Conservation (phyloP, 2,113 vertebrate genomes). For the Rhodinocichla rosea region DNA sequence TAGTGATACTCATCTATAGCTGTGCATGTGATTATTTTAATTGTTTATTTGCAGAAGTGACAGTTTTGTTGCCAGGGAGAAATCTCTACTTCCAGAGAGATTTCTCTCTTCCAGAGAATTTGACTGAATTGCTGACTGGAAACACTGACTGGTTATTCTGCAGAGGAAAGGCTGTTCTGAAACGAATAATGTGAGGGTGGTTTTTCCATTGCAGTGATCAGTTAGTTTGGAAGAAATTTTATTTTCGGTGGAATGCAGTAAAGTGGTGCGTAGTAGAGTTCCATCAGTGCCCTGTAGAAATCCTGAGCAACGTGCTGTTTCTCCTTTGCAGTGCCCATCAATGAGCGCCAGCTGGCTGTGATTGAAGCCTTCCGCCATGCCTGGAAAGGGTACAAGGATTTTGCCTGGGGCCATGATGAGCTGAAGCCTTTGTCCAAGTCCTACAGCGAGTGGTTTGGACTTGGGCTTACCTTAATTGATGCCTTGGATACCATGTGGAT, state of each 20-base stretch:
- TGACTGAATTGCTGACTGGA: background rate
- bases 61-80: background rate
- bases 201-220: background rate
- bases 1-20: background rate
- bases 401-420: constrained; percentile 95
- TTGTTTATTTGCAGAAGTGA: background rate
- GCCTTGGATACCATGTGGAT: constrained; percentile 99
- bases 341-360: constrained; percentile 78
- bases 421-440: constrained; percentile 92
- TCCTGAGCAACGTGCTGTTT: background rate
- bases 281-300: background rate
- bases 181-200: background rate
- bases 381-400: constrained; percentile 88
- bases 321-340: constrained; percentile 51
- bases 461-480: constrained; percentile 91
- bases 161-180: background rate
- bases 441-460: constrained; percentile 93
- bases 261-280: background rate
- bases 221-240: background rate
- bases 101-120: background rate
- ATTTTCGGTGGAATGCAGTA: background rate
- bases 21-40: background rate
- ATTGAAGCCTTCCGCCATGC: constrained; percentile 89
- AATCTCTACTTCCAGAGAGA: background rate
- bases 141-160: background rate